Evolutionary conservation across 2,113 vertebrate species (phyloP).

Genomic region (Theropithecus gelada): DNA sequence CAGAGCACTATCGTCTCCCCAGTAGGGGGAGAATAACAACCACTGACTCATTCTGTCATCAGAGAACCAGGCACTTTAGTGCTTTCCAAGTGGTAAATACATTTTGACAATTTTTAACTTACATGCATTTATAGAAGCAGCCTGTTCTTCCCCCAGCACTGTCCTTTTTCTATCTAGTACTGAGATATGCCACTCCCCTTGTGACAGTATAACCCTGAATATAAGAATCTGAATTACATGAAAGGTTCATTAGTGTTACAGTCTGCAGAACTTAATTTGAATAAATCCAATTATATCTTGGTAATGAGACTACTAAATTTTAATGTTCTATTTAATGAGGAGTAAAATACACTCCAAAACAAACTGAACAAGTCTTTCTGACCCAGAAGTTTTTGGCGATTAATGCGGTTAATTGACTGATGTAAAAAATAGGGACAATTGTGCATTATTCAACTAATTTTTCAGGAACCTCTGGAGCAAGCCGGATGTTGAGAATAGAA

Average conservation of each 20-base stretch:
- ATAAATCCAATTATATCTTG: conserved; percentile 77
- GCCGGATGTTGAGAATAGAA: background rate
- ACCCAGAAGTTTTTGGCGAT: conserved; percentile 50
- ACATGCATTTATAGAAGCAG: background rate
- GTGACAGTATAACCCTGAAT: background rate
- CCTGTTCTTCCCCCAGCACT: background rate
- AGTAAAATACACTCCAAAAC: conserved; percentile 69
- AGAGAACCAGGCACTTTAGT: background rate
- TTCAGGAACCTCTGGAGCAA: conserved; percentile 18
- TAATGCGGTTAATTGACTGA: conserved; percentile 68
- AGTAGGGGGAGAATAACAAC: background rate
- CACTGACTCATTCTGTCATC: background rate
- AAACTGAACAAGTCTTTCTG: conserved; percentile 55
- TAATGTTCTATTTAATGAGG: conserved; percentile 73
- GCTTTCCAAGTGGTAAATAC: background rate
- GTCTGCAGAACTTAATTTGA: conserved; percentile 71
- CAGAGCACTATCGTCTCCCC: background rate
- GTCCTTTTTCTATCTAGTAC: background rate
- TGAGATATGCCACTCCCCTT: background rate
- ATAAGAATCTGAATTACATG: conserved; percentile 41
- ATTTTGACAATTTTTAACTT: background rate
- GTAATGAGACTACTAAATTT: conserved; percentile 72
- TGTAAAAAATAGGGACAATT: conserved; percentile 27
- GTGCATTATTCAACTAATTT: conserved; percentile 34
- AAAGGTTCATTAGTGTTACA: conserved; percentile 49